Evolutionary conservation across 2,113 vertebrate genomes (phyloP), one percentile per base, ranked within the genome.

Genomic region (Psilopsiagon aymara): DNA sequence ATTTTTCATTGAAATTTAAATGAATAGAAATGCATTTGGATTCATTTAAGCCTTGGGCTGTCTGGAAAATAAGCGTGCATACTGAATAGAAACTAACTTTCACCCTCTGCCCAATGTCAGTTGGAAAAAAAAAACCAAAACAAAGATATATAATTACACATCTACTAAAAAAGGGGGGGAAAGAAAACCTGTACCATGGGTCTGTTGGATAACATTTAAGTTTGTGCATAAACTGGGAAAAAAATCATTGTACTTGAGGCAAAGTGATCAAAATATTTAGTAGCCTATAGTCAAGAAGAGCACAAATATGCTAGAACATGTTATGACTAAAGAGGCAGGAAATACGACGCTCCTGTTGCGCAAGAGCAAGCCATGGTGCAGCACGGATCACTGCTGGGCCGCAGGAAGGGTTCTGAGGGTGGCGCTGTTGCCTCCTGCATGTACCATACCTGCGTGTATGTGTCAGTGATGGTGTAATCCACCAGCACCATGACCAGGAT

Each of bases 401-500:
- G 43, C 44, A 66, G 62, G 14, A 89, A 31, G 49, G 37, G 16
- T 35, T 76, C 19, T 0, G 6, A 68, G 13, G 37, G 43, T 1
- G 1, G 13, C 2, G 6, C 60, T 66, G 67, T 66, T 6, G 5
- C 90, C 91, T 97, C 9, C 57, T 59, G 13, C 21, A 24, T 35
- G 57, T 59, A 35, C 21, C 57, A 35, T 59, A 99, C 99, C 99
- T 99, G 99, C 0, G 99, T 99, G 97, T 99, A 99, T 5, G 99
- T 99, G 92, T 99, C 99, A 44, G 99, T 98, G 44, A 99, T 98
- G 73, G 97, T 97, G 78, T 98, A 98, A 94, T 99, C 99, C 94
- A 99, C 97, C 19, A 99, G 86, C 63, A 99, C 99, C 91, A 99
- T 99, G 60, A 99, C 96, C 82, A 99, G 95, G 87, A 99, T 99